Percentiles rank a stretch among this genome's conserved stretches.
phyloP scores from a whole-genome alignment of 2,888 invertebrate species.

The Phaedon cochleariae region DNA sequence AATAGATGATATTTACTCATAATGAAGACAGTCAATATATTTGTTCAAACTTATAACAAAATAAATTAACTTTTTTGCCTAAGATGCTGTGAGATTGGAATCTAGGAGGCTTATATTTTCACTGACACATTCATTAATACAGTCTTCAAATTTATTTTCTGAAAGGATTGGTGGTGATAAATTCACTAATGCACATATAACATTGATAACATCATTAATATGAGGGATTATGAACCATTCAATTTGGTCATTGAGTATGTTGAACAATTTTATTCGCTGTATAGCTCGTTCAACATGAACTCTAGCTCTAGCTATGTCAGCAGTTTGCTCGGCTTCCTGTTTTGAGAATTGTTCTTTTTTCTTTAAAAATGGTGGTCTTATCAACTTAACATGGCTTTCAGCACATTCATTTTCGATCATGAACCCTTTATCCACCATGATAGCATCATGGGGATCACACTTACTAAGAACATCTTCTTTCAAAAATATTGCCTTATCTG shows the following conservation, averaged over 20 bases:
- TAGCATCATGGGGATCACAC: conserved; percentile 31
- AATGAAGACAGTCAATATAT: too few species aligned
- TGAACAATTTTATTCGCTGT: conserved; percentile 12
- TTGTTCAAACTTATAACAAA: too few species aligned
- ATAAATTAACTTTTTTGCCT: neutral
- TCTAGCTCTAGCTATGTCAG: conserved; percentile 11
- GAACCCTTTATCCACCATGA: conserved; percentile 50
- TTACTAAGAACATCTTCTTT: conserved; percentile 20
- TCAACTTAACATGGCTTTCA: conserved; percentile 21
- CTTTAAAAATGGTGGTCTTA: conserved; percentile 35
- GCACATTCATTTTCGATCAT: conserved; percentile 42
- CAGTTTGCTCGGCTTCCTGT: conserved; percentile 6
- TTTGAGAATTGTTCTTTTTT: conserved; percentile 13
- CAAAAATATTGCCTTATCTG: conserved; percentile 18
- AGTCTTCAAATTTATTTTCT: conserved; percentile 9
- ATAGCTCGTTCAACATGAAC: conserved; percentile 14
- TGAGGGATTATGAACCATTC: conserved; percentile 10
- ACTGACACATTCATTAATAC: conserved; percentile 9
- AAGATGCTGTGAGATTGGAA: conserved; percentile 7
- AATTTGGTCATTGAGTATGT: conserved; percentile 14
- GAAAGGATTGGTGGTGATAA: conserved; percentile 16
- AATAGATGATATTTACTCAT: too few species aligned
- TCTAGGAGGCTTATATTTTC: conserved; percentile 4
- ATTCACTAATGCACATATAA: conserved; percentile 14
- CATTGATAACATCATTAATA: conserved; percentile 9